These are phyloP conservation scores for Caenorhabditis latens DNA, from an alignment of 1,140 invertebrate species.

Conservation along the genomic window DNA sequence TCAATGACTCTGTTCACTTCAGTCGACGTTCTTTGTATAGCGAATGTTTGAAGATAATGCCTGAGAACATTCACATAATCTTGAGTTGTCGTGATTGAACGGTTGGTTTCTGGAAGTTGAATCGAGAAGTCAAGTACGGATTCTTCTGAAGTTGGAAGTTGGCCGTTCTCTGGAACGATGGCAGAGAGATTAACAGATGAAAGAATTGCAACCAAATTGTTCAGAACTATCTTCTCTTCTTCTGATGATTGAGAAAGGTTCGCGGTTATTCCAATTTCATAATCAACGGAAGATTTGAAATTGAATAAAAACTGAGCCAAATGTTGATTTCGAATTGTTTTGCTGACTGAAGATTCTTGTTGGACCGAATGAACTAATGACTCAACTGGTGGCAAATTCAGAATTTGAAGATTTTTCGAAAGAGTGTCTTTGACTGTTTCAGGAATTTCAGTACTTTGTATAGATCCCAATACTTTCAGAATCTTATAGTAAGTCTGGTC, in stretches of 20 bases:
- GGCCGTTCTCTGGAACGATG: neutral
- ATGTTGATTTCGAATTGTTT: neutral
- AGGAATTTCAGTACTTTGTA: neutral
- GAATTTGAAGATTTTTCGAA: conserved; percentile 32
- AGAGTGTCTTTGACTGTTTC: conserved; percentile 13
- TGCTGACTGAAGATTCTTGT: no score
- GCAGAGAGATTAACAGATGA: neutral
- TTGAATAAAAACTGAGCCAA: conserved; percentile 23
- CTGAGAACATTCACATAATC: conserved; percentile 14
- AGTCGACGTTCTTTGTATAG: neutral
- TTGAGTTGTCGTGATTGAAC: neutral
- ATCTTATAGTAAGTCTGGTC: conserved; percentile 21
- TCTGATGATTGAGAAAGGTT: neutral
- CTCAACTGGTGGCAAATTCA: conserved; percentile 27
- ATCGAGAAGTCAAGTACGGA: neutral
- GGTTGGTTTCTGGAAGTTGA: neutral
- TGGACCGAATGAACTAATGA: neutral
- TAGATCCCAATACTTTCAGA: conserved; percentile 30
- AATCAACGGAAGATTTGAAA: conserved; percentile 3
- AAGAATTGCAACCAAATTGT: conserved; percentile 4
- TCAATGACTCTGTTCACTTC: conserved; percentile 35
- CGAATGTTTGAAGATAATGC: conserved; percentile 31
- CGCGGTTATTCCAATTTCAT: neutral
- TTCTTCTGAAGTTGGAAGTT: neutral
- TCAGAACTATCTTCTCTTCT: neutral